A percentile compares a stretch with the other conserved stretches of the same genome.
Evolutionary conservation across 37 sponge, comb jelly and placozoan genomes (phyloP).

Genomic region (Crambe crambe): DNA sequence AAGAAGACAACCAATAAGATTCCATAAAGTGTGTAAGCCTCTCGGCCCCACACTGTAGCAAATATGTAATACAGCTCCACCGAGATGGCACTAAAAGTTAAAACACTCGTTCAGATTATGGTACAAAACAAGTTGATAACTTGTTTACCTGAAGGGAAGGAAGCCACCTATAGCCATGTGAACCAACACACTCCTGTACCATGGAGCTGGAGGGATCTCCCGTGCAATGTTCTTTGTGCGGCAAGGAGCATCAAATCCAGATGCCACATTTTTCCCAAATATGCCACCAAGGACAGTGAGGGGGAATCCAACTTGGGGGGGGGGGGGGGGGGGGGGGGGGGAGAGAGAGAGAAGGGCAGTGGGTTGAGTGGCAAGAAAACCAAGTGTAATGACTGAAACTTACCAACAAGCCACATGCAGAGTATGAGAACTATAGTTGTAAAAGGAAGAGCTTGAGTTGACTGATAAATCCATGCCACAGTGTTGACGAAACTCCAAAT

Average conservation of each 20-base stretch:
- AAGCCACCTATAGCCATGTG: slow-evolving; percentile 91
- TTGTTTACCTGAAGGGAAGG: slow-evolving; percentile 84
- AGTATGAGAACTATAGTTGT: slow-evolving; percentile 86
- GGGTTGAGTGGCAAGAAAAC: background rate
- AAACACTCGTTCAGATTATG: background rate
- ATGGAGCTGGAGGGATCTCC: slow-evolving; percentile 83
- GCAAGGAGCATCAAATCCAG: slow-evolving; percentile 88
- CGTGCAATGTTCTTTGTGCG: slow-evolving; percentile 92
- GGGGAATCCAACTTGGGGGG: slow-evolving; percentile 94
- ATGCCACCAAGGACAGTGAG: slow-evolving; percentile 93
- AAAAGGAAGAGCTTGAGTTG: slow-evolving; percentile 94
- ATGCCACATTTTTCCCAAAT: slow-evolving; percentile 82
- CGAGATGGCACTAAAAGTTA: slow-evolving; percentile 74
- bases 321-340: background rate
- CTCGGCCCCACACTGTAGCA: slow-evolving; percentile 91
- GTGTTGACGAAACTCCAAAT: slow-evolving; percentile 91
- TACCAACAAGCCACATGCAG: slow-evolving; percentile 84
- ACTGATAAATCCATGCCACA: slow-evolving; percentile 79
- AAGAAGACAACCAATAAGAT: slow-evolving; percentile 87
- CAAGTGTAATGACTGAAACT: background rate
- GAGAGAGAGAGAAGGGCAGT: background rate
- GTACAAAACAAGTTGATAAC: background rate
- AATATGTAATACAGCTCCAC: slow-evolving; percentile 95
- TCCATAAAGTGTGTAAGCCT: slow-evolving; percentile 88
- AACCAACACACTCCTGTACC: slow-evolving; percentile 66